Evolutionary conservation across 2,113 vertebrate species (phyloP).

Genomic region (Crotalus tigris): DNA sequence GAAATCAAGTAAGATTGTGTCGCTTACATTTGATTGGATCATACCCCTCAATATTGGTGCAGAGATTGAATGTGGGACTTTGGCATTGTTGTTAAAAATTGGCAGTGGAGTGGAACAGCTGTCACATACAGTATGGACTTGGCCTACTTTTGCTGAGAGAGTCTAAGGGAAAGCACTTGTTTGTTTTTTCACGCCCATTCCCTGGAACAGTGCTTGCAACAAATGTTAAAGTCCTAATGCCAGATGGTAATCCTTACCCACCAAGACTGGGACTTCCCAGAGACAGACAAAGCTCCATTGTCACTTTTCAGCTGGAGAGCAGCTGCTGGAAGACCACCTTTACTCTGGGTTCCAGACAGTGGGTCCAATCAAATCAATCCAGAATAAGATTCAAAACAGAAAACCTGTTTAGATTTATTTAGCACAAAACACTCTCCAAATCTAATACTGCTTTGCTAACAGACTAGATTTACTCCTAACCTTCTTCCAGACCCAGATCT

Average conservation of each 20-base stretch:
- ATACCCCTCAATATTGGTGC: neutral
- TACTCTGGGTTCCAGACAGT: neutral
- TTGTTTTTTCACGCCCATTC: constrained; percentile 4
- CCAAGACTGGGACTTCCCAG: neutral
- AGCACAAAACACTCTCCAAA: neutral
- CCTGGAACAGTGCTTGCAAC: constrained; percentile 3
- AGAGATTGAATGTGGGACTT: neutral
- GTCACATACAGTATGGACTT: neutral
- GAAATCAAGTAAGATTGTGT: neutral
- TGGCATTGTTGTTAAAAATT: neutral
- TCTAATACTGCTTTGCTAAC: no score
- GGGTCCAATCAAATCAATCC: neutral
- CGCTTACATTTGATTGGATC: neutral
- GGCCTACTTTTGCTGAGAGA: neutral
- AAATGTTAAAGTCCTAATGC: constrained; percentile 2
- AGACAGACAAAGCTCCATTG: constrained; percentile 12
- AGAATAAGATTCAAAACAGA: neutral
- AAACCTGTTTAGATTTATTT: neutral
- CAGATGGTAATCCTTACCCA: constrained; percentile 28
- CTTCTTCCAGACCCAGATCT: neutral
- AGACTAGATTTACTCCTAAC: neutral
- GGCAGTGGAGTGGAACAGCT: constrained; percentile 12
- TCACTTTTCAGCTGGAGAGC: constrained; percentile 9
- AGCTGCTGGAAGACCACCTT: constrained; percentile 8
- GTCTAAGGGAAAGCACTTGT: neutral